These are phyloP conservation scores for Lampris megalopsis DNA, from an alignment of 2,113 vertebrate genomes.

Conservation along the genomic window DNA sequence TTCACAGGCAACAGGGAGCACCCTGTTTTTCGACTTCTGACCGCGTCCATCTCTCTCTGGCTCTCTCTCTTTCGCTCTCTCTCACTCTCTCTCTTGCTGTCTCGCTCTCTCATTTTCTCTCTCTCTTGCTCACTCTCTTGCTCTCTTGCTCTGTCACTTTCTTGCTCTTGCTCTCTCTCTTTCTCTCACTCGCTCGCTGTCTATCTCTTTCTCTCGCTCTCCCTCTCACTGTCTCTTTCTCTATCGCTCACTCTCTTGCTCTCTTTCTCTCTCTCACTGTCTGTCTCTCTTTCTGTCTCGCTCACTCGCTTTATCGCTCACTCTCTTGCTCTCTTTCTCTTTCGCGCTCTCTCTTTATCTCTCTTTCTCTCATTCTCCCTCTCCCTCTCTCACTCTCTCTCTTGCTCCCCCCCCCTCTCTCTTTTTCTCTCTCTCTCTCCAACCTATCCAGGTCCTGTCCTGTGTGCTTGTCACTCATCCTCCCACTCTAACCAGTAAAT, in stretches of 20 bases:
- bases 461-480: conserved; percentile 48
- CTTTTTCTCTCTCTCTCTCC: conserved; percentile 10
- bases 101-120: conserved; percentile 14
- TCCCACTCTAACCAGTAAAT: conserved; percentile 57
- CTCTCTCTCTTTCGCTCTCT: conserved; percentile 1
- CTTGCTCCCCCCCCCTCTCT: neutral
- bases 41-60: neutral
- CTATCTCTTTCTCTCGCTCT: neutral
- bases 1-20: conserved; percentile 40
- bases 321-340: neutral
- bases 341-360: no score
- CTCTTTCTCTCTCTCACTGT: conserved; percentile 8
- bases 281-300: neutral
- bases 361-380: neutral
- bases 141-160: neutral
- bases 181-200: neutral
- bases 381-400: neutral
- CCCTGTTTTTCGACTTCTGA: conserved; percentile 38
- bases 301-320: neutral
- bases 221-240: conserved; percentile 42
- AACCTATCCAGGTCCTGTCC: conserved; percentile 22
- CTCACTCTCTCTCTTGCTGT: conserved; percentile 1
- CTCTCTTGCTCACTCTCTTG: neutral
- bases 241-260: neutral
- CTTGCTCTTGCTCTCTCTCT: neutral